Evolutionary conservation across 2,888 invertebrate species (phyloP), one percentile per base, ranked within the genome.

Genomic region (Melanchra persicariae): DNA sequence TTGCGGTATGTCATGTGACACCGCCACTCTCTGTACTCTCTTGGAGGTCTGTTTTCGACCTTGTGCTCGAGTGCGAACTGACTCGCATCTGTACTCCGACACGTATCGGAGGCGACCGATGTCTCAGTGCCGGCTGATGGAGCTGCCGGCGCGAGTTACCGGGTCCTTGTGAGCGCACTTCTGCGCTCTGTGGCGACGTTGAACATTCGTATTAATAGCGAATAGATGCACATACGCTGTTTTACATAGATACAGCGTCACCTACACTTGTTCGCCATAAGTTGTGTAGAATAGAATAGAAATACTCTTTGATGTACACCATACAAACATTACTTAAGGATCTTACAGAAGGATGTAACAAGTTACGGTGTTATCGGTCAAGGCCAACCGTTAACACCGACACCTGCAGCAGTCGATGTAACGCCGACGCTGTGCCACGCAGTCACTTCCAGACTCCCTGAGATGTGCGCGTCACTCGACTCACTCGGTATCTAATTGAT

Each of bases 91-190:
- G 19, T 22, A 26, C 37, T 45, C 40, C 40, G 30, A 34, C 52
- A 51, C 52, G 57, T 57, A 37, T 58, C 40, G 49, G 45, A 34
- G 51, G 58, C 79, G 80, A 70, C 66, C 80, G 70, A 74, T 70
- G 74, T 17, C 69, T 24, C 34, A 45, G 49, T 69, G 66, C 62
- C 70, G 64, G 57, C 62, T 52, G 70, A 79, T 60, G 45, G 57
- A 60, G 45, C 60, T 45, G 70, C 43, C 15, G 40, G 51, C 47
- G 59, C 64, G 52, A 51, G 68, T 58, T 65, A n/a, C 65, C 19
- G 51, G 59, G 45, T 43, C 17, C 37, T 19, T 61, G 37, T 26
- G 72, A 45, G 60, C 37, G n/a, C 63, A 17, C 30, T n/a, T 7
- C 7, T 19, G 59, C 30, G 40, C 43, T 2, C n/a, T 17, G 15